Evolutionary conservation across 1,140 invertebrate species (phyloP).

Genomic region (Ladona fulva): DNA sequence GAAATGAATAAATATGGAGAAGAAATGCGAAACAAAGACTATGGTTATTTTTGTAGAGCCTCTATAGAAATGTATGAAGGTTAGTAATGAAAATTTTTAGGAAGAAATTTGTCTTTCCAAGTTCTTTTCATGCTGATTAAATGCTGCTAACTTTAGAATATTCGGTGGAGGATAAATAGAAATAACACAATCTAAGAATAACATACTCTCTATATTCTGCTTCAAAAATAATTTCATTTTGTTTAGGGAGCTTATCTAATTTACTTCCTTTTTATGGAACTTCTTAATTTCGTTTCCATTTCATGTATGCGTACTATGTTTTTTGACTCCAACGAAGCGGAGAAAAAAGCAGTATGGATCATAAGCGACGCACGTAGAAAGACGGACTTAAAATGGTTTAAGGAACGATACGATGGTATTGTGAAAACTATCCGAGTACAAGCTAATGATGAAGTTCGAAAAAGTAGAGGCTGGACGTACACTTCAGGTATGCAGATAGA

Average conservation of each 20-base stretch:
- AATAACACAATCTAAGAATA: too few species aligned
- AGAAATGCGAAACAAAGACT: conserved; percentile 40
- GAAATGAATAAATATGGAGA: conserved; percentile 57
- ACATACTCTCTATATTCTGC: too few species aligned
- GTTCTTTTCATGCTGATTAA: too few species aligned
- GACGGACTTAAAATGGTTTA: conserved; percentile 46
- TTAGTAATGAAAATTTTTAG: conserved; percentile 13
- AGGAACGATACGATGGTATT: conserved; percentile 28
- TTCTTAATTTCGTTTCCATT: too few species aligned
- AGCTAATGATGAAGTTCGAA: conserved; percentile 35
- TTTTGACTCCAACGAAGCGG: neutral
- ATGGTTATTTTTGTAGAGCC: conserved; percentile 45
- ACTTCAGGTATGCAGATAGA: conserved; percentile 19
- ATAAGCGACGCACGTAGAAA: conserved; percentile 48
- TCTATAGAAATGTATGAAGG: conserved; percentile 34
- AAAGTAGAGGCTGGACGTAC: conserved; percentile 39
- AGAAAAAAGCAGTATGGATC: conserved; percentile 39
- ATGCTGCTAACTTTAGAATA: too few species aligned
- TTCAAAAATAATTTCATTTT: too few species aligned
- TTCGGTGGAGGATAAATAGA: too few species aligned
- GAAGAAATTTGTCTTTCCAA: too few species aligned
- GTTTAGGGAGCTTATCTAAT: too few species aligned
- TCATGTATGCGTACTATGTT: too few species aligned
- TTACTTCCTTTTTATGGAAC: too few species aligned
- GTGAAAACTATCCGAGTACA: conserved; percentile 37